Base-by-base conservation (phyloP, 2,797 vertebrate species). In the Halcyon badia region DNA sequence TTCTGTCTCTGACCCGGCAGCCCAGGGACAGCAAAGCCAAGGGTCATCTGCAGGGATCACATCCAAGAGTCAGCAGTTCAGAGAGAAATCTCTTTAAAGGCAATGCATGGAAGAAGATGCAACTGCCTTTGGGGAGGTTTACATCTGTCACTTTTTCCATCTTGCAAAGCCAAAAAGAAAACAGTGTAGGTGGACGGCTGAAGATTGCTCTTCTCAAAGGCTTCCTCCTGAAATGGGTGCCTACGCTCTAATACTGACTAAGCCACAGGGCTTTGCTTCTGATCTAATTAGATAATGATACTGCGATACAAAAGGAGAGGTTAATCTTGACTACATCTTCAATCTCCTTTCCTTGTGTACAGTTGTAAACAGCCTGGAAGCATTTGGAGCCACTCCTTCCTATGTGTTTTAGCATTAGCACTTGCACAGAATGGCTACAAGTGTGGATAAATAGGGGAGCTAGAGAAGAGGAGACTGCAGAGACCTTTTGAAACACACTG, bases 231-330 rank as follows among this genome's bases (percentile, higher is more conserved):
- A 97, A 97, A 96, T 94, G 95, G 92, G 82, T 82, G 96, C 97
- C 97, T 66, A 96, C 94, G 95, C 95, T 95, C 76, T 91, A 95
- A 96, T 95, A 95, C 96, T 96, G 94, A 97, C 97, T 96, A 97
- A 97, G 96, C 91, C 19, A 4, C 77, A 60, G 87, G 94, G 91
- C 91, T 97, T 90, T 94, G 96, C 93, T 83, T 49, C 94, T 96
- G 92, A 97, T 95, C 97, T 95, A 94, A 96, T 95, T 96, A 95
- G 94, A 93, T 96, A 94, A 96, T 92, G 93, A 96, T 91, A 96
- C 91, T 87, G 79, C 6, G 8, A 78, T 95, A 95, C 97, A 83
- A 97, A 95, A 97, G 87, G 76, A 94, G 91, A 95, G 95, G 92
- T 95, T 95, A 95, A 97, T 95, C 96, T 93, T 88, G 82, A 82